Conservation (phyloP, 1,140 invertebrate genomes). For the Drosophila nigrodunni region DNA sequence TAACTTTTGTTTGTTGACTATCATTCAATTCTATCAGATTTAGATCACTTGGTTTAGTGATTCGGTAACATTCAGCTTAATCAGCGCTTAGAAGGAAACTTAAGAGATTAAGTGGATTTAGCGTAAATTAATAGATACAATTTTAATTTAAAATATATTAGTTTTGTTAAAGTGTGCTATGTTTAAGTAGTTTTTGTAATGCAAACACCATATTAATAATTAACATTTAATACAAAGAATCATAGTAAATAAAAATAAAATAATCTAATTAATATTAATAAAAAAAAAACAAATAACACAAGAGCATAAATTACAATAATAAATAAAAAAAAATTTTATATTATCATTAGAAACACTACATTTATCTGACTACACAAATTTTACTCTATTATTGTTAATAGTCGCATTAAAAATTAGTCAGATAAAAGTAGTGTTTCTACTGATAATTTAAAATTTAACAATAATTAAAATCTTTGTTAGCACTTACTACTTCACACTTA, state of each 20-base stretch:
- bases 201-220: not conserved
- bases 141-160: no score
- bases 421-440: not conserved
- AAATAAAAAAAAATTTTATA: not conserved
- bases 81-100: not conserved
- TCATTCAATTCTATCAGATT: not conserved
- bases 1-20: not conserved
- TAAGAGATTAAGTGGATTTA: no score
- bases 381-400: no score
- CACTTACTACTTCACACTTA: no score
- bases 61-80: not conserved
- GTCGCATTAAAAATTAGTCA: no score
- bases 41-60: no score
- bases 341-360: no score
- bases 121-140: no score
- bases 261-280: not conserved
- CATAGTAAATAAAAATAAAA: not conserved
- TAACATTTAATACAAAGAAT: no score
- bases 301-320: not conserved
- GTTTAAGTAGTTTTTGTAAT: not conserved
- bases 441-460: no score
- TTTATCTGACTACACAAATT: no score
- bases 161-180: no score
- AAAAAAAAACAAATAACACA: not conserved
- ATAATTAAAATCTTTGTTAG: not conserved